Evolutionary conservation across 2,113 vertebrate genomes (phyloP), one percentile per base, ranked within the genome.

Genomic region (Nanorana parkeri): DNA sequence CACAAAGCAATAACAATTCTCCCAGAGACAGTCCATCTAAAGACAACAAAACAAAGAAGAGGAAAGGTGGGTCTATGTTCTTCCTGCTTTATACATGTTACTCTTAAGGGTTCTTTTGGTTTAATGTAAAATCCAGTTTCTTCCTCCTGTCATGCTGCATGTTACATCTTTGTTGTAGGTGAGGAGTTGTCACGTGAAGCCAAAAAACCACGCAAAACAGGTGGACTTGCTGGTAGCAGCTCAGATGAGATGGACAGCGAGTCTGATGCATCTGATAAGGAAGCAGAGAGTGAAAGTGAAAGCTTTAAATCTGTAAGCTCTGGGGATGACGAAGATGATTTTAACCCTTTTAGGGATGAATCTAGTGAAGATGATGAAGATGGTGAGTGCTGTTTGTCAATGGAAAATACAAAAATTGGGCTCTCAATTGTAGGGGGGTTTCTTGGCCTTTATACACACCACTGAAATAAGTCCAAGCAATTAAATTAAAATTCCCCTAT

Each of bases 301-400:
- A 99, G 98, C 90, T 97, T 97, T 52, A 95, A 93, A 4, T 99
- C 96, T 0, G 87, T 96, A 90, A 99, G 97, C 86, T 99, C 98
- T 4, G 97, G 94, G 6, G 97, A 98, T 0, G 94, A 94, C 0
- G 97, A 71, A 71, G 94, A 99, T 0, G 98, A 99, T 68, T 99
- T 99, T 86, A 99, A 99, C 82, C 97, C 98, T 0, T 99, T 99
- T 86, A 93, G 96, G 89, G 98, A 99, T 20, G 97, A 99, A 82
- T 99, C 97, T 10, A 96, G 95, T 41, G 95, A 96, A 5, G 96
- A 98, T 69, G 96, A 95, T 0, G 97, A 99, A 83, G 96, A 98
- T 17, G 98, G 97, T 98, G 84, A 96, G 95, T 5, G 13, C 19
- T 73, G 1, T 21, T 36, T 5, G 1, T 36, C 32, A 36, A 36